A percentile compares a stretch with the other conserved stretches of the same genome.
Conservation (phyloP, 2,888 invertebrate species). For the Brenthis hecate region DNA sequence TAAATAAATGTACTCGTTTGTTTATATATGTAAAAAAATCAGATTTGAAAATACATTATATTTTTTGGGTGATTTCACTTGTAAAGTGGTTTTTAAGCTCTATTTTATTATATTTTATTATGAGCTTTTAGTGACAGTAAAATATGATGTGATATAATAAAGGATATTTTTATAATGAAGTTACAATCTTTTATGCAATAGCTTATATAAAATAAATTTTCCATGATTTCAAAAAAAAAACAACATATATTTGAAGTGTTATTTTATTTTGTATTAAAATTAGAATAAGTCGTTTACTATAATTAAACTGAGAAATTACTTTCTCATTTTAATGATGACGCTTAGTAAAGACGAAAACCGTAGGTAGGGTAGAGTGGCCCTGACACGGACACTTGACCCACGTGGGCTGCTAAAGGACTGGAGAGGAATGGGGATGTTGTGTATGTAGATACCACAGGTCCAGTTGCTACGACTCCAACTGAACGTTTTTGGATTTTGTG, state of each 20-base stretch:
- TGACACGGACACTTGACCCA: conserved; percentile 45
- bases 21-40: no score
- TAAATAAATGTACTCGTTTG: no score
- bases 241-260: conserved; percentile 37
- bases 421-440: conserved; percentile 53
- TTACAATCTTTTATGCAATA: no score
- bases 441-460: conserved; percentile 57
- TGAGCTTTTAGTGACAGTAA: no score
- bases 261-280: conserved; percentile 55
- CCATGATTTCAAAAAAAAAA: not conserved
- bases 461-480: conserved; percentile 47
- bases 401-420: conserved; percentile 53
- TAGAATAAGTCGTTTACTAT: conserved; percentile 54
- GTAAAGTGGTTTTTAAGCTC: no score
- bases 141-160: no score
- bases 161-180: no score
- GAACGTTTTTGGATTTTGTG: conserved; percentile 73
- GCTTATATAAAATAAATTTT: not conserved
- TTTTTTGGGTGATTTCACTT: no score
- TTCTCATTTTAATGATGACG: conserved; percentile 56
- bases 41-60: no score
- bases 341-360: conserved; percentile 67
- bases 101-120: no score
- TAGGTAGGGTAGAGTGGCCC: conserved; percentile 60
- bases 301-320: conserved; percentile 57